Conservation (phyloP, 1,140 invertebrate species). For the Papilio dardanus region DNA sequence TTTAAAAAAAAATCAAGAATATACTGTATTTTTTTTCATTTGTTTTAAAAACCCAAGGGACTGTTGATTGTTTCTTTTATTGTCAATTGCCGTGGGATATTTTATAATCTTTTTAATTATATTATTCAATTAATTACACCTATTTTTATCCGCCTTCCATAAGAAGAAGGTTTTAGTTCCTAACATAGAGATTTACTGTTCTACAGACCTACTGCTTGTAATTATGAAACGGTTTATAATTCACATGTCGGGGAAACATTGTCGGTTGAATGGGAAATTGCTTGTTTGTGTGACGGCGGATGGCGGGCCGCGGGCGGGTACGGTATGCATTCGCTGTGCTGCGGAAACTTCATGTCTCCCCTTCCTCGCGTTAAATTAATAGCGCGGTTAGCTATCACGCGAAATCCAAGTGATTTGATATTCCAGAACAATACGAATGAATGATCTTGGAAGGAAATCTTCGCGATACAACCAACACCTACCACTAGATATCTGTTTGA, state of each 20-base stretch:
- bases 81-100: too few relatives aligned
- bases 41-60: too few relatives aligned
- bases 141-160: too few relatives aligned
- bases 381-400: constrained; percentile 24
- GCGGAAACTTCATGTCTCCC: constrained; percentile 34
- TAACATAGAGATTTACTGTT: too few relatives aligned
- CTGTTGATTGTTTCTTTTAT: too few relatives aligned
- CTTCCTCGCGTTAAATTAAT: constrained; percentile 35
- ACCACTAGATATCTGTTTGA: too few relatives aligned
- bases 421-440: background rate
- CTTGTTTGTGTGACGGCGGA: constrained; percentile 30
- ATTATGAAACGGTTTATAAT: background rate
- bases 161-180: too few relatives aligned
- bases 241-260: constrained; percentile 13
- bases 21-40: too few relatives aligned
- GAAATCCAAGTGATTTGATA: constrained; percentile 25
- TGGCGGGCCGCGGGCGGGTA: constrained; percentile 1
- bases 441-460: background rate
- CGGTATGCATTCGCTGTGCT: constrained; percentile 22
- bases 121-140: too few relatives aligned
- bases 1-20: too few relatives aligned
- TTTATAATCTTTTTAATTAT: too few relatives aligned
- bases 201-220: background rate
- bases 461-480: background rate
- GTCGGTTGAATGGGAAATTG: constrained; percentile 30